Evolutionary conservation across 2,797 vertebrate species (phyloP).

Genomic region (Pygocentrus nattereri): DNA sequence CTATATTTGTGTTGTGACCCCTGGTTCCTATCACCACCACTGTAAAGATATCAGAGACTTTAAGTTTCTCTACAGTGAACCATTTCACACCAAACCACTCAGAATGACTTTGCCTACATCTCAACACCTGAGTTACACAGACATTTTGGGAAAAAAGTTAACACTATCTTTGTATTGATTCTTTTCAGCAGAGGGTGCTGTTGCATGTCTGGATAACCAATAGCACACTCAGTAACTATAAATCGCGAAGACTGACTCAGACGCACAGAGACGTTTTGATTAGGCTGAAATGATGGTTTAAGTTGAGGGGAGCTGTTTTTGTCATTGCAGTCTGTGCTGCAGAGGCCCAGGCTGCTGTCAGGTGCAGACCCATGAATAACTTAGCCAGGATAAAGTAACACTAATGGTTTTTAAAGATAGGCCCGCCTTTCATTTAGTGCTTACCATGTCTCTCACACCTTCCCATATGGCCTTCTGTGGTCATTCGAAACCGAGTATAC

Average conservation of each 20-base stretch:
- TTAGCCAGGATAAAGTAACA: constrained; percentile 51
- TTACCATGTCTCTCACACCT: constrained; percentile 55
- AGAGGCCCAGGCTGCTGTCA: constrained; percentile 27
- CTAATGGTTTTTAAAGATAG: constrained; percentile 66
- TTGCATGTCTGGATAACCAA: constrained; percentile 57
- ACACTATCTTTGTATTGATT: background rate
- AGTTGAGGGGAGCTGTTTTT: constrained; percentile 58
- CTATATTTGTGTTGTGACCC: no score
- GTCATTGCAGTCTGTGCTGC: constrained; percentile 58
- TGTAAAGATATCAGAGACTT: no score
- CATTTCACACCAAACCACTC: no score
- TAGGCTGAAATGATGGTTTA: constrained; percentile 4
- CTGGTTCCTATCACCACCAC: no score
- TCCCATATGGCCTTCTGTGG: constrained; percentile 60
- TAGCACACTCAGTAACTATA: constrained; percentile 27
- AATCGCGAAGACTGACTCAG: background rate
- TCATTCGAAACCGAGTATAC: constrained; percentile 33
- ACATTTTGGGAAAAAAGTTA: no score
- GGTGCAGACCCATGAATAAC: constrained; percentile 42
- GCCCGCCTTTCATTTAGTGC: constrained; percentile 34
- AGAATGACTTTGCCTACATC: no score
- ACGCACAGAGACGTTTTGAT: constrained; percentile 33
- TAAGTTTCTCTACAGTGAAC: no score
- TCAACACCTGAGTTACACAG: no score
- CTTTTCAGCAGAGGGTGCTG: constrained; percentile 70